Conservation (phyloP, 2,797 vertebrate genomes). For the Anabas testudineus region DNA sequence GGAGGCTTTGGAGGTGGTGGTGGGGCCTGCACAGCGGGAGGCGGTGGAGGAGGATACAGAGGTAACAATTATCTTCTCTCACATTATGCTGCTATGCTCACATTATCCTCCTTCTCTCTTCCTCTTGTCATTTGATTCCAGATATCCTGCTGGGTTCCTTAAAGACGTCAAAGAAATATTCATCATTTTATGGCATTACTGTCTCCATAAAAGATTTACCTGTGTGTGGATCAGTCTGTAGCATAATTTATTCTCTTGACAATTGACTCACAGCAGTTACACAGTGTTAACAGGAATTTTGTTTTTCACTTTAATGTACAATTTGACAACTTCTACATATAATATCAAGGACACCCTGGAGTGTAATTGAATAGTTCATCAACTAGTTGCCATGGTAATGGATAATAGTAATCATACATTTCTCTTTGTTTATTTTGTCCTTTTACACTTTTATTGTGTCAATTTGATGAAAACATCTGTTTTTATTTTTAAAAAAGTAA, state of each 20-base stretch:
- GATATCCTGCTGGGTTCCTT: not conserved
- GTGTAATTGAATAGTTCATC: not conserved
- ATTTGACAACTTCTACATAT: too few relatives aligned
- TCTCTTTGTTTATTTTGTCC: not conserved
- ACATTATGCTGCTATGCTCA: not conserved
- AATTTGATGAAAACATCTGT: too few relatives aligned
- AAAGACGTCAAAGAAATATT: not conserved
- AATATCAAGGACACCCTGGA: not conserved
- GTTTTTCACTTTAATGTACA: too few relatives aligned
- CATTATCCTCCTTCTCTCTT: not conserved
- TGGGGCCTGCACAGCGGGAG: slow-evolving; percentile 91
- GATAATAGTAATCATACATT: not conserved
- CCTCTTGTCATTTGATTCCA: not conserved
- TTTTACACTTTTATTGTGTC: not conserved
- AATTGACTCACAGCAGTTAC: not conserved
- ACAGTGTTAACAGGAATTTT: too few relatives aligned
- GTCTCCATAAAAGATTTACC: not conserved
- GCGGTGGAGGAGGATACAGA: slow-evolving; percentile 91
- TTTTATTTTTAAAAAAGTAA: too few relatives aligned
- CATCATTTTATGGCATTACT: not conserved
- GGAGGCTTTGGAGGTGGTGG: slow-evolving; percentile 93
- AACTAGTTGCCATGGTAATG: slow-evolving; percentile 1
- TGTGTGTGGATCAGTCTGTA: not conserved
- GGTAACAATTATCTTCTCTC: slow-evolving; percentile 72
- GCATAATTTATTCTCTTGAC: not conserved